Conservation (phyloP, 2,113 vertebrate species). For the Pimephales promelas region DNA sequence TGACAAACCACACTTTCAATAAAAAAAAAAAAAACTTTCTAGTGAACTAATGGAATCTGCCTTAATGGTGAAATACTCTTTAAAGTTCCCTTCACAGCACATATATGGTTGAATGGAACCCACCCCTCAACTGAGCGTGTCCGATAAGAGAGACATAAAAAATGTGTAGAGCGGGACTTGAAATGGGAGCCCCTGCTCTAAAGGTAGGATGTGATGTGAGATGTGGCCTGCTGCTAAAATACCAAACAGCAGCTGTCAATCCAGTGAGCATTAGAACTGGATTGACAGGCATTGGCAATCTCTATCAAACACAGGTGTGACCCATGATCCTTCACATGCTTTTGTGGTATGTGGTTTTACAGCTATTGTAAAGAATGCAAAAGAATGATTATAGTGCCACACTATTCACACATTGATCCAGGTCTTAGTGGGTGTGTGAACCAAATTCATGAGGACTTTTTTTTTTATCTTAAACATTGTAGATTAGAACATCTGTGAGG, state of each 20-base stretch:
- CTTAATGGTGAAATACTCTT: too few relatives aligned
- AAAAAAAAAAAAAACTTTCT: too few relatives aligned
- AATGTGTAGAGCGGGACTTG: too few relatives aligned
- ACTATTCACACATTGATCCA: background rate
- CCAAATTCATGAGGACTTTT: background rate
- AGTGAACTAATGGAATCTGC: too few relatives aligned
- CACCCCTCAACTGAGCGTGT: too few relatives aligned
- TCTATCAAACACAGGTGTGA: slow-evolving; percentile 1
- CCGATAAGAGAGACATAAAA: too few relatives aligned
- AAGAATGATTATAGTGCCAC: background rate
- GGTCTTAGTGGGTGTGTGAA: background rate
- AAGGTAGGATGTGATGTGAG: background rate
- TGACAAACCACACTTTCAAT: too few relatives aligned
- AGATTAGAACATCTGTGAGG: background rate
- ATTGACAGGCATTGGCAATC: background rate
- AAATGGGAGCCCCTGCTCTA: too few relatives aligned
- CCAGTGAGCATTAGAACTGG: background rate
- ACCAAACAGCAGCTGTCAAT: background rate
- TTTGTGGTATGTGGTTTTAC: background rate
- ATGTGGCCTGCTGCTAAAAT: background rate
- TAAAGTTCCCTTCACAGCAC: too few relatives aligned
- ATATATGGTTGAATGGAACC: too few relatives aligned
- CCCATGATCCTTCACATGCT: background rate
- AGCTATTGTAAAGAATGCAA: background rate
- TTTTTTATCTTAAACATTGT: background rate